These are phyloP conservation scores for Drosophila flavopinicola DNA, from an alignment of 2,888 invertebrate species.

Conservation along the genomic window DNA sequence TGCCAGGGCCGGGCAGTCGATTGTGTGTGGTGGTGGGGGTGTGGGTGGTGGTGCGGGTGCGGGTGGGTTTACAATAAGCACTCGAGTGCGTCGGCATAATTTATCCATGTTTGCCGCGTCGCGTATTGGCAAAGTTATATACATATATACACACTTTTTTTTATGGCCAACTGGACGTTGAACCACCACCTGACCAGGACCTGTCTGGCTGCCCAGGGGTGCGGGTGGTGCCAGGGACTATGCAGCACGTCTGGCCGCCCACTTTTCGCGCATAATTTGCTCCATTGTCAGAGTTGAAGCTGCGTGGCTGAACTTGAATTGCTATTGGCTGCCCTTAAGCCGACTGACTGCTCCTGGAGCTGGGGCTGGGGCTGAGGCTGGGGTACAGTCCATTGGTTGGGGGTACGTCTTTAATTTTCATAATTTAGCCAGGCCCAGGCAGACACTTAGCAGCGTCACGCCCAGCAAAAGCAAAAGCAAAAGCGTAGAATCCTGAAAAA, in stretches of 20 bases:
- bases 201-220: not conserved
- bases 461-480: no score
- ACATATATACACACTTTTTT: no score
- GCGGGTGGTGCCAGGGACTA: no score
- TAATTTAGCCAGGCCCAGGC: conserved; percentile 43
- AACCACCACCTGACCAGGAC: conserved; percentile 38
- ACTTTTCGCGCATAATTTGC: conserved; percentile 79
- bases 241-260: conserved; percentile 58
- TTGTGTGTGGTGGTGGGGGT: not conserved
- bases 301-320: conserved; percentile 34
- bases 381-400: not conserved
- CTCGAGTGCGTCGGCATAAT: conserved; percentile 79
- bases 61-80: conserved; percentile 65
- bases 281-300: conserved; percentile 61
- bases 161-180: conserved; percentile 32
- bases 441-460: conserved; percentile 68
- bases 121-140: conserved; percentile 55
- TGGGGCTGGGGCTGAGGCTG: not conserved
- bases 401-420: conserved; percentile 67
- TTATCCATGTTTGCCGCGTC: conserved; percentile 71
- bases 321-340: conserved; percentile 40
- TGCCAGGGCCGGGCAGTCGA: conserved; percentile 16
- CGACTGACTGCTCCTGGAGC: not conserved
- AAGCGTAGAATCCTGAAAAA: no score
- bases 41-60: conserved; percentile 23